Conservation (phyloP, 2,888 invertebrate species). For the Andrena praecox region DNA sequence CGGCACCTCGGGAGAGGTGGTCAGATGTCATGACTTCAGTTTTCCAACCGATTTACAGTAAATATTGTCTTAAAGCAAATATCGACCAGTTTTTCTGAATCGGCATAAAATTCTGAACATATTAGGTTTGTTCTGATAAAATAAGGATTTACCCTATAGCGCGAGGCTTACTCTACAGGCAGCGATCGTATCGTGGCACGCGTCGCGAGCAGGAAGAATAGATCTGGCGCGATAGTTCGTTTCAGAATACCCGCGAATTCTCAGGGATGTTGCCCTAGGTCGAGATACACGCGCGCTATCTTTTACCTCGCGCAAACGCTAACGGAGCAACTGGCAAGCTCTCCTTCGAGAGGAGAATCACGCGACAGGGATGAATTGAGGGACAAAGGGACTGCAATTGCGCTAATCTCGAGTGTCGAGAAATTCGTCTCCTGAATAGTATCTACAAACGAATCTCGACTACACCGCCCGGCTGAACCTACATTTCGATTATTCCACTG, state of each 20-base stretch:
- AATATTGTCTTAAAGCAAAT: no score
- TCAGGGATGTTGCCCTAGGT: slow-evolving; percentile 68
- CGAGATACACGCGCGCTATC: slow-evolving; percentile 22
- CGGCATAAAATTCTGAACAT: no score
- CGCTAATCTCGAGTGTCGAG: slow-evolving; percentile 21
- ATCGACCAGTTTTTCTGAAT: no score
- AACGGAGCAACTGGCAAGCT: slow-evolving; percentile 56
- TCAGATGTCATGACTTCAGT: no score
- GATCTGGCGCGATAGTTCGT: slow-evolving; percentile 19
- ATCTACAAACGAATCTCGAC: background rate
- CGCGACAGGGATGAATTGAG: slow-evolving; percentile 45
- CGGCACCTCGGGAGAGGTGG: no score
- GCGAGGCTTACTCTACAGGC: background rate
- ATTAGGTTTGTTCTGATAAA: no score
- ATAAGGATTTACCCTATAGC: no score
- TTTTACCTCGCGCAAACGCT: slow-evolving; percentile 43
- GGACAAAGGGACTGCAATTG: slow-evolving; percentile 29
- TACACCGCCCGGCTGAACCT: no score
- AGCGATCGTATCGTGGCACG: slow-evolving; percentile 3
- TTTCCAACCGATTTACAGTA: no score
- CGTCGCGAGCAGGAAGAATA: slow-evolving; percentile 16
- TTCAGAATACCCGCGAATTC: slow-evolving; percentile 52
- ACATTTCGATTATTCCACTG: no score
- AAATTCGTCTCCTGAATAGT: slow-evolving; percentile 1
- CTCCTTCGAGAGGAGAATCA: slow-evolving; percentile 50